A percentile compares a stretch with the other conserved stretches of the same genome.
Evolutionary conservation across 2,797 vertebrate species (phyloP).

Genomic region (Cottoperca gobio): DNA sequence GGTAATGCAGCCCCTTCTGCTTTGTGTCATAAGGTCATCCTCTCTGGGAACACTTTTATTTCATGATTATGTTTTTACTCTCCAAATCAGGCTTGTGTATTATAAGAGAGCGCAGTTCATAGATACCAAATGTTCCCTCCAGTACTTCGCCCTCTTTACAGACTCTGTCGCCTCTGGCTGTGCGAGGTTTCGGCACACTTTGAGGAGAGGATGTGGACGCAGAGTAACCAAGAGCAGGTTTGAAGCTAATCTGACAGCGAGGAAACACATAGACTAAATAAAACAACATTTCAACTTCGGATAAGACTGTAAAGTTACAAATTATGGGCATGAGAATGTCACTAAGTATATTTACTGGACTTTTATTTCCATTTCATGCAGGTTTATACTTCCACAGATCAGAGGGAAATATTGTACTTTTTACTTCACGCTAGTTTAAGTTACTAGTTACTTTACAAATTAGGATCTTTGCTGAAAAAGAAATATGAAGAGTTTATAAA

Average conservation of each 20-base stretch:
- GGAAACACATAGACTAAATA: neutral
- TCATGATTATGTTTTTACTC: slow-evolving; percentile 14
- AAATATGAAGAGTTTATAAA: no score
- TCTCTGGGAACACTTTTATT: slow-evolving; percentile 4
- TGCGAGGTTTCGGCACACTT: neutral
- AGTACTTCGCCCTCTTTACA: neutral
- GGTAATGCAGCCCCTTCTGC: neutral
- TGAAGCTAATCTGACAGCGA: neutral
- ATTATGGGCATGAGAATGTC: neutral
- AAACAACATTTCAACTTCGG: neutral
- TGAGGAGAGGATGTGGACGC: slow-evolving; percentile 10
- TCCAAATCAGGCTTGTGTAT: slow-evolving; percentile 14
- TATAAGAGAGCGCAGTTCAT: slow-evolving; percentile 29
- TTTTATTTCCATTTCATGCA: neutral
- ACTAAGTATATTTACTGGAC: neutral
- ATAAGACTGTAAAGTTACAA: neutral
- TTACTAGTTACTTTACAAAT: neutral
- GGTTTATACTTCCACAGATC: neutral
- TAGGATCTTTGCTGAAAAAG: no score
- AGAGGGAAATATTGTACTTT: neutral
- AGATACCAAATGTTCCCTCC: slow-evolving; percentile 52
- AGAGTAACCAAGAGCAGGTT: slow-evolving; percentile 18
- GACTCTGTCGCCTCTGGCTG: slow-evolving; percentile 3
- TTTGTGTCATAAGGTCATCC: slow-evolving; percentile 1
- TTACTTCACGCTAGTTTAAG: neutral